A percentile compares a stretch with the other conserved stretches of the same genome.
These are phyloP conservation scores for Caenorhabditis sp. DNA, from an alignment of 2,888 invertebrate species.

Conservation along the genomic window DNA sequence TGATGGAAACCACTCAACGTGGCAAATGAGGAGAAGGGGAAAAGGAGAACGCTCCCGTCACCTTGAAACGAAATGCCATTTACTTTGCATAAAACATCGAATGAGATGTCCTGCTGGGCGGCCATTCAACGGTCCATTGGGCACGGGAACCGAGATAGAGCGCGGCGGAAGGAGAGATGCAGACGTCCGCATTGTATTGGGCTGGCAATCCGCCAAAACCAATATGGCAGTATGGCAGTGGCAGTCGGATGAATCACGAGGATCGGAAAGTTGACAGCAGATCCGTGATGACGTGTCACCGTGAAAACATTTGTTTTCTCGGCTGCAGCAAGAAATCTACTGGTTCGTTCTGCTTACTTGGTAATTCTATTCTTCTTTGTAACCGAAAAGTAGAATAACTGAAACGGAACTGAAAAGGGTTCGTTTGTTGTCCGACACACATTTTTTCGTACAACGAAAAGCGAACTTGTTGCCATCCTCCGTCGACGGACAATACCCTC, in stretches of 20 bases:
- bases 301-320: too few species aligned
- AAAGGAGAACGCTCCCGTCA: slow-evolving; percentile 14
- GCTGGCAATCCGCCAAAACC: slow-evolving; percentile 20
- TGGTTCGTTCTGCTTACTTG: too few species aligned
- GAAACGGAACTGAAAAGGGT: neutral
- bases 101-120: slow-evolving; percentile 21
- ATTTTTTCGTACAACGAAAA: slow-evolving; percentile 8
- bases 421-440: neutral
- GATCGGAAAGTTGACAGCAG: too few species aligned
- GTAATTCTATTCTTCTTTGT: too few species aligned
- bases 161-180: neutral
- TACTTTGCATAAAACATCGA: slow-evolving; percentile 30
- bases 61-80: slow-evolving; percentile 32
- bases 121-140: slow-evolving; percentile 33
- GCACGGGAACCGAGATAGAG: slow-evolving; percentile 13
- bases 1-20: neutral
- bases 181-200: neutral
- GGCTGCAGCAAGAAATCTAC: too few species aligned
- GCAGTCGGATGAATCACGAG: neutral
- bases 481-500: slow-evolving; percentile 13
- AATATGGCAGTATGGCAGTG: neutral
- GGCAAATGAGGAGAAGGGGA: neutral
- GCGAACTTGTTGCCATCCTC: slow-evolving; percentile 23
- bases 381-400: neutral
- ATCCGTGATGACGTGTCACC: too few species aligned